Evolutionary conservation across 2,797 vertebrate species (phyloP).

Genomic region (Lacerta agilis): DNA sequence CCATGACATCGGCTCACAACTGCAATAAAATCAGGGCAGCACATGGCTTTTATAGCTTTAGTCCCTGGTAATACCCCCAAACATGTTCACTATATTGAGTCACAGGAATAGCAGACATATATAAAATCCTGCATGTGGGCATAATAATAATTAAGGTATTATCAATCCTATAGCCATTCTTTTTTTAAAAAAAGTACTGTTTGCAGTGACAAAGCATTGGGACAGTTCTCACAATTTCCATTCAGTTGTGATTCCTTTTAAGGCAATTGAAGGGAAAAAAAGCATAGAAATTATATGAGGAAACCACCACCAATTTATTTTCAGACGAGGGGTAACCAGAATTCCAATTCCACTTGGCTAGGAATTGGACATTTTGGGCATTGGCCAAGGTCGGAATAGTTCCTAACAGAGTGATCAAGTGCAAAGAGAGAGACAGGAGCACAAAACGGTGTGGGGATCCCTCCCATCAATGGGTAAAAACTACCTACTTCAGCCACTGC

Average conservation of each 20-base stretch:
- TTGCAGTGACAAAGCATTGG: too few species aligned
- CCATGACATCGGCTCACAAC: background rate
- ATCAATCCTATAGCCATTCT: background rate
- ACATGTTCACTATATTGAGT: background rate
- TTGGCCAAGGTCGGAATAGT: background rate
- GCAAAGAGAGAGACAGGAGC: too few species aligned
- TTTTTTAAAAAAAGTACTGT: background rate
- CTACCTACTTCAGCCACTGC: too few species aligned
- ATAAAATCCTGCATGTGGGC: background rate
- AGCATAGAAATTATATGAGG: background rate
- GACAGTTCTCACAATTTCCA: background rate
- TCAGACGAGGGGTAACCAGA: background rate
- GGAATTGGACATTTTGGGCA: background rate
- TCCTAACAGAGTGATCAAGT: background rate
- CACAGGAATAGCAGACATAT: background rate
- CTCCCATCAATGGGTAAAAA: too few species aligned
- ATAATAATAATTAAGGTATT: background rate
- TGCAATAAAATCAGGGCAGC: background rate
- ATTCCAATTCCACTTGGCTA: background rate
- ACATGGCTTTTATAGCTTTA: conserved; percentile 26
- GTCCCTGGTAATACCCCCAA: background rate
- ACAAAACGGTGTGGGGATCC: too few species aligned
- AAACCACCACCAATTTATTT: background rate
- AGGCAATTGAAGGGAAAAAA: rapidly evolving
- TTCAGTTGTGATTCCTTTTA: background rate